A percentile compares a stretch with the other conserved stretches of the same genome.
Evolutionary conservation across 2,113 vertebrate species (phyloP).

Genomic region (Eudyptes chrysolophus): DNA sequence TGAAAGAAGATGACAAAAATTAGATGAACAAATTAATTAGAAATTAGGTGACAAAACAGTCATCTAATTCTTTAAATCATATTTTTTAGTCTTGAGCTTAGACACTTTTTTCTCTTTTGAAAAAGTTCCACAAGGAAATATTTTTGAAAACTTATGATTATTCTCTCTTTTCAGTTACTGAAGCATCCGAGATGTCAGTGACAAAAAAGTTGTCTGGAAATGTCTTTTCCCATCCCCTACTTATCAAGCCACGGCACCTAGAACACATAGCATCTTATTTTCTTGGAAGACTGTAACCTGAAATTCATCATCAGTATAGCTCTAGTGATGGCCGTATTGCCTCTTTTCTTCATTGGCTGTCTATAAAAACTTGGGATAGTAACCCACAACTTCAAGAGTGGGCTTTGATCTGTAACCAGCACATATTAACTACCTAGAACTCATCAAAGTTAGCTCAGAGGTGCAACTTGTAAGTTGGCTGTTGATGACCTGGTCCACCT

Average conservation of each 20-base stretch:
- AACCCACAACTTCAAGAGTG: neutral
- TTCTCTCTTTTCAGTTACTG: neutral
- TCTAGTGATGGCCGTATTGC: fast-evolving
- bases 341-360: neutral
- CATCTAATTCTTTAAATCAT: neutral
- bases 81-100: neutral
- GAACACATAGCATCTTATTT: neutral
- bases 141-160: neutral
- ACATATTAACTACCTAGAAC: neutral
- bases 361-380: neutral
- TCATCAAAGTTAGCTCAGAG: neutral
- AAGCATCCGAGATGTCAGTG: neutral
- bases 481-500: neutral
- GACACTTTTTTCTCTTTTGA: neutral
- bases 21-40: neutral
- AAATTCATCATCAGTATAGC: neutral
- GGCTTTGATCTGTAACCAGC: neutral
- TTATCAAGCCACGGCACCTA: neutral
- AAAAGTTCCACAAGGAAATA: neutral
- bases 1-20: neutral
- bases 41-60: neutral
- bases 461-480: neutral
- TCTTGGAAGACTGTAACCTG: neutral
- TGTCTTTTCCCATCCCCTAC: neutral
- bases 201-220: neutral